A percentile compares a stretch with the other conserved stretches of the same genome.
phyloP scores from a whole-genome alignment of 2,797 vertebrate genomes.

The Apogon talboti region DNA sequence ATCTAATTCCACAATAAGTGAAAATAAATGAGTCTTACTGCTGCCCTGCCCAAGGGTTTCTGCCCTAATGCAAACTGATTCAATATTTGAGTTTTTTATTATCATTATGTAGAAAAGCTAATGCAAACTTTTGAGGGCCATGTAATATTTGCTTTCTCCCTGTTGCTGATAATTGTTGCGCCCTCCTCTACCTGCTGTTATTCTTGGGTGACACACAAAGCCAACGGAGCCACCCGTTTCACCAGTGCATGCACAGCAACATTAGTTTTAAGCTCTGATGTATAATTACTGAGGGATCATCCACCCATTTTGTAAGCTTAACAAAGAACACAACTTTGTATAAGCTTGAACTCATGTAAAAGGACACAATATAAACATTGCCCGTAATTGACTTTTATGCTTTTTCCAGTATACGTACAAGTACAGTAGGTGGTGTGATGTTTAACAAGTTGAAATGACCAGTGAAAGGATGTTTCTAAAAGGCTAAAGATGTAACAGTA shows the following conservation, averaged over 20 bases:
- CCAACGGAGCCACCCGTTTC: constrained; percentile 28
- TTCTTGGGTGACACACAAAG: constrained; percentile 37
- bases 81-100: constrained; percentile 59
- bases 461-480: no score
- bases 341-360: constrained; percentile 7
- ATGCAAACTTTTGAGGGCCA: constrained; percentile 35
- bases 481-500: no score
- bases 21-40: background rate
- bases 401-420: background rate
- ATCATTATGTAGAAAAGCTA: constrained; percentile 1
- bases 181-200: background rate
- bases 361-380: background rate
- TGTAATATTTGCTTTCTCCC: constrained; percentile 46
- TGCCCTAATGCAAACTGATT: constrained; percentile 14
- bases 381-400: constrained; percentile 1
- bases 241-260: background rate
- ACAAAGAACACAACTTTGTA: constrained; percentile 7
- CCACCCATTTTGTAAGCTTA: constrained; percentile 28
- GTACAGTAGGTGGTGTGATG: background rate
- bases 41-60: constrained; percentile 25
- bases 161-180: background rate
- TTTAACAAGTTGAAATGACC: background rate
- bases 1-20: constrained; percentile 28
- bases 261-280: constrained; percentile 28
- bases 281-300: background rate